phyloP scores from a whole-genome alignment of 2,888 invertebrate species.

The Lithophane socia region DNA sequence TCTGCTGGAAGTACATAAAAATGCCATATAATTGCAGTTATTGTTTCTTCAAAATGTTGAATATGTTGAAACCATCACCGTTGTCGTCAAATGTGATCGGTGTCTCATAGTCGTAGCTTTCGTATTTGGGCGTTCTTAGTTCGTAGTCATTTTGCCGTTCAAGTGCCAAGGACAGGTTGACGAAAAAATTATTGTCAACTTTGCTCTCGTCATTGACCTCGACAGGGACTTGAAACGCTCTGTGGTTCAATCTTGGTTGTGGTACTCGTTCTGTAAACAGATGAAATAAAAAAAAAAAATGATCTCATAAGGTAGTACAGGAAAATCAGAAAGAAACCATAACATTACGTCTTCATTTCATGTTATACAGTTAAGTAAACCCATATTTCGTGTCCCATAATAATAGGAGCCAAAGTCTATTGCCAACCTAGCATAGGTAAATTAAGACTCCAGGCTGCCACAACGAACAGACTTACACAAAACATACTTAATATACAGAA shows the following conservation, averaged over 20 bases:
- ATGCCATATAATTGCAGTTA: constrained; percentile 10
- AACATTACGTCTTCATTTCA: neutral
- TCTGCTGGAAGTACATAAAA: neutral
- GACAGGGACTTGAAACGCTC: neutral
- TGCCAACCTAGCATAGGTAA: neutral
- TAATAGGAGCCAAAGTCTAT: neutral
- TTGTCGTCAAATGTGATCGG: constrained; percentile 41
- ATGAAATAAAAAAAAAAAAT: neutral
- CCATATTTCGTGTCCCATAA: no score
- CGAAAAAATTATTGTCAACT: neutral
- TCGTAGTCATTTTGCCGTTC: no score
- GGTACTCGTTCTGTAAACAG: neutral
- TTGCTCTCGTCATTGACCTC: neutral
- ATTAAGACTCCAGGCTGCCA: neutral
- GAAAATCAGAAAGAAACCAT: neutral
- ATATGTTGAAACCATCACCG: constrained; percentile 51
- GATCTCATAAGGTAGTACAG: no score
- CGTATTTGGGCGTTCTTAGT: neutral
- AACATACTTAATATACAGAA: constrained; percentile 34
- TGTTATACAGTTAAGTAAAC: neutral
- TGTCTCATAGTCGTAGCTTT: neutral
- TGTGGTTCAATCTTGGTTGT: neutral
- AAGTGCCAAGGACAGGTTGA: neutral
- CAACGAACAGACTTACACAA: constrained; percentile 34
- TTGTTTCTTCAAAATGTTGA: constrained; percentile 40